Base-by-base conservation (phyloP, 2,888 invertebrate genomes). In the Dexiosoma caninum region DNA sequence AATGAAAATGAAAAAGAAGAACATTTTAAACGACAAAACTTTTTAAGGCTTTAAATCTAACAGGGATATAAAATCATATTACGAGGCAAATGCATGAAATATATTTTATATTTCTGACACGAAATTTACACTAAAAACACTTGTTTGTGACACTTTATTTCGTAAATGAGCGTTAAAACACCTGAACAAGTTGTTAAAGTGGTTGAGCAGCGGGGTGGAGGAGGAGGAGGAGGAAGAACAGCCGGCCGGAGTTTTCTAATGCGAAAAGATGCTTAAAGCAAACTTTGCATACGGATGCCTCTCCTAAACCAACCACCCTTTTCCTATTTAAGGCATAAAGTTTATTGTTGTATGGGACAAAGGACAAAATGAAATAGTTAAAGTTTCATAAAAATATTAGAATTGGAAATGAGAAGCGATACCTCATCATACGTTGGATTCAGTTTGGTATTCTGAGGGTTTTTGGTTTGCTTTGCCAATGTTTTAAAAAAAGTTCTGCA, bases 111-210 rank as follows among this genome's bases (percentile, higher is more conserved):
- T 81, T 81, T 81, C 51, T 77, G 49, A 77, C 81, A 81, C 81
- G 81, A 81, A 81, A 74, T 81, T 62, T 81, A 77, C 72, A 72
- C 77, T 57, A 72, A 55, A 77, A 77, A 81, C 81, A 77, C 77
- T 81, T 81, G 81, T 77, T 77, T 81, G 72, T 81, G 81, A 81
- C 81, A 81, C 72, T 81, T 81, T 81, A 77, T 82, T 57, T 71
- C 81, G 80, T 82, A 83, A 83, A 82, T 78, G 83, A 79, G 82
- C 82, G 78, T 82, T 76, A 83, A 82, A 82, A 83, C 83, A 83
- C 83, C 83, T 83, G 83, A 75, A 82, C 82, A 80, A 78, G 81
- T 53, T 74, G 44, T 55, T 40, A 30, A 40, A 3, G 6, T n/a
- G n/a, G n/a, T n/a, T n/a, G n/a, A 46, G 10, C 14, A 40, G n/a